Conservation (phyloP, 2,797 vertebrate species). For the Brachymystax lenok region DNA sequence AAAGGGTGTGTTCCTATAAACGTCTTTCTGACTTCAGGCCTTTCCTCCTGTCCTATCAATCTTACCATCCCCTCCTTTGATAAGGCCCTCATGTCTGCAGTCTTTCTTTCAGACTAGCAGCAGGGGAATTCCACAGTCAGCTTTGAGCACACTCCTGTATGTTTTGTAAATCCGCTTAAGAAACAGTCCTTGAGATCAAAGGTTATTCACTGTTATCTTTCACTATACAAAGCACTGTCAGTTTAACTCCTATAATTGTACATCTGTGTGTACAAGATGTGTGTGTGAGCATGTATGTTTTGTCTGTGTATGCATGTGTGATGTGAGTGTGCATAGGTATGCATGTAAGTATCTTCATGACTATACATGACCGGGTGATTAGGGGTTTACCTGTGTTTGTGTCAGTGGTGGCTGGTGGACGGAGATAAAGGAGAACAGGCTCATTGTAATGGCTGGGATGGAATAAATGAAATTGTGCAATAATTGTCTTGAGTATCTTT, state of each 20-base stretch:
- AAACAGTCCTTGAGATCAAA: not conserved
- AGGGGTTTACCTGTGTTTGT: not conserved
- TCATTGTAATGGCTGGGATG: not conserved
- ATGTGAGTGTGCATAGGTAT: conserved; percentile 4
- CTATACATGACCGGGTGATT: not conserved
- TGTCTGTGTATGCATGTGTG: not conserved
- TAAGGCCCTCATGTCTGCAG: not conserved
- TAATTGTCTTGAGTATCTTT: too few relatives aligned
- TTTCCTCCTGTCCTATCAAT: not conserved
- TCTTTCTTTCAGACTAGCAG: not conserved
- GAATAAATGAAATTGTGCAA: not conserved
- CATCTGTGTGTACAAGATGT: not conserved
- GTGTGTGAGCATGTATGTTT: not conserved
- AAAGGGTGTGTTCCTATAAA: not conserved
- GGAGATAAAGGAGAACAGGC: not conserved
- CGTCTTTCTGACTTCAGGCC: not conserved
- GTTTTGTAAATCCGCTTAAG: not conserved
- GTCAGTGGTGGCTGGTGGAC: not conserved
- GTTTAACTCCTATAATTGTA: not conserved
- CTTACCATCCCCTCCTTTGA: not conserved
- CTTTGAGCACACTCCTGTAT: not conserved
- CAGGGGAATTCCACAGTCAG: not conserved
- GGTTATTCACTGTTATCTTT: not conserved
- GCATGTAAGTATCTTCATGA: not conserved
- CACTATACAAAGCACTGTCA: not conserved